These are phyloP conservation scores for Idaea dimidiata DNA, from an alignment of 2,888 invertebrate genomes.

Conservation along the genomic window DNA sequence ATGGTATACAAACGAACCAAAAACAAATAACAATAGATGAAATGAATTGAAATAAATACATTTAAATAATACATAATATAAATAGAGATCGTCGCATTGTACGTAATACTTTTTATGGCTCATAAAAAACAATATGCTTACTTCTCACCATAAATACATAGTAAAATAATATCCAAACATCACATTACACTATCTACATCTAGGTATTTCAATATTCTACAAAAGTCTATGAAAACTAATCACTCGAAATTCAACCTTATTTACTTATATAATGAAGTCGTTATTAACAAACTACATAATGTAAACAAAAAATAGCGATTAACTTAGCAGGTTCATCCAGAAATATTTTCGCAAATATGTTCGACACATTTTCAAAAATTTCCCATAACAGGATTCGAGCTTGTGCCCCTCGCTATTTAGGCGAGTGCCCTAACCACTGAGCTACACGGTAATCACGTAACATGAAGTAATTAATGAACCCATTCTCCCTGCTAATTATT, in stretches of 20 bases:
- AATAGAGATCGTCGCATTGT: not conserved
- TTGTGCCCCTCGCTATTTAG: no score
- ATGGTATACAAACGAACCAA: no score
- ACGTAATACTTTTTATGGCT: no score
- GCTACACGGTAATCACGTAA: no score
- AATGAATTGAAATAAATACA: no score
- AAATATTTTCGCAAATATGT: no score
- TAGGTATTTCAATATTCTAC: constrained; percentile 17
- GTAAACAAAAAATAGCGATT: not conserved
- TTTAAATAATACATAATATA: not conserved
- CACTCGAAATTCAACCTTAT: not conserved
- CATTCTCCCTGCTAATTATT: no score
- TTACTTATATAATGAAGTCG: not conserved
- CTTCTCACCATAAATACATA: constrained; percentile 5
- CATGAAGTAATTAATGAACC: no score
- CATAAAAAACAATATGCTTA: not conserved
- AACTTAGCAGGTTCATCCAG: not conserved
- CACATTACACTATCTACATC: constrained; percentile 12
- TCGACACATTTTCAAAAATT: no score
- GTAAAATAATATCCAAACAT: constrained; percentile 17
- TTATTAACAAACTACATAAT: constrained; percentile 6
- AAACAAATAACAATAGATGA: no score
- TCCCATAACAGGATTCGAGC: no score
- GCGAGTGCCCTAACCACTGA: no score
- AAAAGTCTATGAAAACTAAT: constrained; percentile 14